Evolutionary conservation across 2,113 vertebrate species (phyloP).

Genomic region (Corydoras sp.): DNA sequence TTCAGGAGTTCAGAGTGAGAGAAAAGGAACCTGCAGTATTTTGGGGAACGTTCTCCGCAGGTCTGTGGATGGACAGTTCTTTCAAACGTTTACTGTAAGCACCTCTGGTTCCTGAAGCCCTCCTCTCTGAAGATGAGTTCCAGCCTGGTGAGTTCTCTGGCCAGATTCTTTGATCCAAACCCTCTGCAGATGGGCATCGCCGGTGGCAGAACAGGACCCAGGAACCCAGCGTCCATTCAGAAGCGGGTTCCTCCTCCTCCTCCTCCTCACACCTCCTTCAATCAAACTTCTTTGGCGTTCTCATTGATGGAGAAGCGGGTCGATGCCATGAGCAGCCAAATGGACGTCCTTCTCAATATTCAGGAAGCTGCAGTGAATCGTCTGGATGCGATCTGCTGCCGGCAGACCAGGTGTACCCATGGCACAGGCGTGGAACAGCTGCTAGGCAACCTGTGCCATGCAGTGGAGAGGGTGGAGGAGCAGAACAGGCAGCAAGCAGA

Average conservation of each 20-base stretch:
- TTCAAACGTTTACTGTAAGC: neutral
- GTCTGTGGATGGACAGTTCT: neutral
- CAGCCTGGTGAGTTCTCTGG: constrained; percentile 72
- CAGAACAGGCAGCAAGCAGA: constrained; percentile 66
- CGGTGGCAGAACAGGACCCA: constrained; percentile 1
- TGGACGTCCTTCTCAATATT: constrained; percentile 68
- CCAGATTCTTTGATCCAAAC: constrained; percentile 73
- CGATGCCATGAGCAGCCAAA: constrained; percentile 70
- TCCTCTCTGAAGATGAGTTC: constrained; percentile 51
- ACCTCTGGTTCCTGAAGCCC: neutral
- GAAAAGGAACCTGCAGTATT: neutral
- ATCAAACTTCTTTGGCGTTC: constrained; percentile 36
- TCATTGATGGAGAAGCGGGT: constrained; percentile 62
- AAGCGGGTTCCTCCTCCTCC: constrained; percentile 23
- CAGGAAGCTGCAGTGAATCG: constrained; percentile 71
- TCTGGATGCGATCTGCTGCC: constrained; percentile 60
- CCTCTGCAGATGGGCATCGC: constrained; percentile 51
- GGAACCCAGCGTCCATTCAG: constrained; percentile 47
- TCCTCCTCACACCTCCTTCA: neutral
- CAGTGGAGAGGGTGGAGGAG: constrained; percentile 59
- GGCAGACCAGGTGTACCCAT: constrained; percentile 30
- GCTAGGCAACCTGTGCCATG: constrained; percentile 61
- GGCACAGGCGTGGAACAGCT: constrained; percentile 51
- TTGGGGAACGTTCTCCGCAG: neutral
- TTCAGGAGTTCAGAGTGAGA: neutral